A percentile compares a stretch with the other conserved stretches of the same genome.
These are phyloP conservation scores for Liparis tanakae DNA, from an alignment of 2,797 vertebrate species.

Conservation along the genomic window DNA sequence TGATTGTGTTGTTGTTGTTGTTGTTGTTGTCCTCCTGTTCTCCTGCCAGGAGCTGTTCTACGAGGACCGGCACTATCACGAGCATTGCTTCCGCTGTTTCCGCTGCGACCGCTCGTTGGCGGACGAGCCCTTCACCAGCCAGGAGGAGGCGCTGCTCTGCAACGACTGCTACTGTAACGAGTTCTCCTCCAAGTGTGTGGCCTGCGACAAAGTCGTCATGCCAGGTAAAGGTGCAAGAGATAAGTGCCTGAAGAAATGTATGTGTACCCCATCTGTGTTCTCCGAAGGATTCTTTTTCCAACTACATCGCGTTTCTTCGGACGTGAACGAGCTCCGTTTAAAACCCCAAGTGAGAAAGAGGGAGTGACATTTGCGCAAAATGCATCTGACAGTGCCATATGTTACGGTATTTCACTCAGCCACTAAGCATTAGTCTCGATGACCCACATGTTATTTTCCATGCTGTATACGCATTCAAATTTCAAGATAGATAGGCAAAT, in stretches of 20 bases:
- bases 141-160: slow-evolving; percentile 93
- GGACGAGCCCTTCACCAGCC: slow-evolving; percentile 97
- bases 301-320: neutral
- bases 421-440: slow-evolving; percentile 29
- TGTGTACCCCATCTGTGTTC: neutral
- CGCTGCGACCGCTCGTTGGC: slow-evolving; percentile 95
- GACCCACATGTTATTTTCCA: slow-evolving; percentile 42
- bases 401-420: slow-evolving; percentile 6
- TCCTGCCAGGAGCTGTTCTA: slow-evolving; percentile 95
- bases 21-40: slow-evolving; percentile 12
- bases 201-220: slow-evolving; percentile 97
- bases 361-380: neutral
- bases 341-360: neutral
- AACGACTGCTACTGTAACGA: slow-evolving; percentile 98
- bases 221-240: slow-evolving; percentile 85
- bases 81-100: slow-evolving; percentile 98
- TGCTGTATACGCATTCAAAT: slow-evolving; percentile 42
- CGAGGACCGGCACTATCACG: slow-evolving; percentile 96
- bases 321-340: neutral
- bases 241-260: neutral
- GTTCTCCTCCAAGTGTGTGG: slow-evolving; percentile 96
- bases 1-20: neutral
- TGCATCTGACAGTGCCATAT: slow-evolving; percentile 21
- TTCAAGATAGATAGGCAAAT: slow-evolving; percentile 47
- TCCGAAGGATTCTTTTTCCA: slow-evolving; percentile 8